A percentile compares a stretch with the other conserved stretches of the same genome.
phyloP scores from a whole-genome alignment of 2,888 invertebrate species.

The Ormyrus nitidulus region DNA sequence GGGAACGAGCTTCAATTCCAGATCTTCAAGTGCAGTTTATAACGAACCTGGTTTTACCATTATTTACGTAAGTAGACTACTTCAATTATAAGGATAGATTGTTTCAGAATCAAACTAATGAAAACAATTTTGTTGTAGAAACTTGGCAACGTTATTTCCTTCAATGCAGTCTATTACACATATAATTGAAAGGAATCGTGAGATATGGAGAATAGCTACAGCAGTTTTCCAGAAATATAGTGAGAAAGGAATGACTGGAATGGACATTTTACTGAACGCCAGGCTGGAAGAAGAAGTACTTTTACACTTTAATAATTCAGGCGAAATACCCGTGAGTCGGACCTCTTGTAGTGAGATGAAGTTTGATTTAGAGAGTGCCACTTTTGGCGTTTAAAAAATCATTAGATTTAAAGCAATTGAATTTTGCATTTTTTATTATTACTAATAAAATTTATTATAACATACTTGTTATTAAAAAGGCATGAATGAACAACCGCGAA shows the following conservation, averaged over 20 bases:
- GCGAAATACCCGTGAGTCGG: constrained; percentile 45
- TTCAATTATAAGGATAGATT: neutral
- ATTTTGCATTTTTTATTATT: constrained; percentile 54
- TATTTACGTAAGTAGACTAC: constrained; percentile 75
- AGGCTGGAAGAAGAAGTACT: constrained; percentile 66
- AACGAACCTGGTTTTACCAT: constrained; percentile 75
- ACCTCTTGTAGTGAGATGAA: constrained; percentile 43
- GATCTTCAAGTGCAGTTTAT: constrained; percentile 88
- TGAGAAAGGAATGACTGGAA: constrained; percentile 64
- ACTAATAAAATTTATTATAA: constrained; percentile 44
- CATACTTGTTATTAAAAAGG: constrained; percentile 47
- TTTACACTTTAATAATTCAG: constrained; percentile 52
- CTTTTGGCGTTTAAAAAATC: constrained; percentile 55
- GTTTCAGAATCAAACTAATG: neutral
- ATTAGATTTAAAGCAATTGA: constrained; percentile 44
- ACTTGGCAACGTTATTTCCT: constrained; percentile 78
- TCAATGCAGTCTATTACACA: constrained; percentile 74
- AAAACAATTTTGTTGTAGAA: constrained; percentile 69
- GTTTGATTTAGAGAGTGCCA: constrained; percentile 52
- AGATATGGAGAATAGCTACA: constrained; percentile 79
- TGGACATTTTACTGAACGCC: constrained; percentile 67
- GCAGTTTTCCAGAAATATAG: constrained; percentile 70
- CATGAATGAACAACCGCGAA: constrained; percentile 48
- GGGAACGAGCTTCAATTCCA: constrained; percentile 88
- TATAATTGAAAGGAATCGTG: constrained; percentile 78